Percentiles rank a stretch among this genome's conserved stretches.
Evolutionary conservation across 1,140 invertebrate species (phyloP).

Genomic region (Drosophila murphyi): DNA sequence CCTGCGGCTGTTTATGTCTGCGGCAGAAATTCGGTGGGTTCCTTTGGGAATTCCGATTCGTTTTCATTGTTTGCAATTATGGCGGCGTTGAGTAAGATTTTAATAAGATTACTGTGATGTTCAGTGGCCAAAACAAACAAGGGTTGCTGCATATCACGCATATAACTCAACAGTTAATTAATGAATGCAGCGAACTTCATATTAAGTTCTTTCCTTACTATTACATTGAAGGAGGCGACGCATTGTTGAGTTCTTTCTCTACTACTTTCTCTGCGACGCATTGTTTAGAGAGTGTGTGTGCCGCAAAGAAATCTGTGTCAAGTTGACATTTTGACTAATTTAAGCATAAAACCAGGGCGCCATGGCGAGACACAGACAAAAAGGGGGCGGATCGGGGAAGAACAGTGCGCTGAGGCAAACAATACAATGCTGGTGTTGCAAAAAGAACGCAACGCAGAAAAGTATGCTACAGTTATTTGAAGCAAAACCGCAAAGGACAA

Average conservation of each 20-base stretch:
- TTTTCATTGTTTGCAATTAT: conserved; percentile 33
- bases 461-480: conserved; percentile 64
- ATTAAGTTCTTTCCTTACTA: conserved; percentile 4
- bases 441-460: conserved; percentile 54
- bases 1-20: conserved; percentile 5
- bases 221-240: no score
- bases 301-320: conserved; percentile 70
- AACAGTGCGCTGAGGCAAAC: conserved; percentile 21
- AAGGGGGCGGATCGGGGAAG: not conserved
- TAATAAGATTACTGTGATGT: conserved; percentile 39
- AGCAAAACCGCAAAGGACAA: conserved; percentile 32
- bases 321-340: conserved; percentile 83
- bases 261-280: conserved; percentile 38
- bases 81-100: conserved; percentile 22
- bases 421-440: conserved; percentile 53
- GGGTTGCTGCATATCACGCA: not conserved
- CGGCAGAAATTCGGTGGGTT: conserved; percentile 14
- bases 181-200: conserved; percentile 1
- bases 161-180: conserved; percentile 5
- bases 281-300: conserved; percentile 41
- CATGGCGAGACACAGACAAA: conserved; percentile 4
- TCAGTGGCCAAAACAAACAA: conserved; percentile 25
- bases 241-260: not conserved
- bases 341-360: conserved; percentile 50
- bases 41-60: conserved; percentile 20